Conservation (phyloP, 2,888 invertebrate genomes). For the Epistrophe grossulariae region DNA sequence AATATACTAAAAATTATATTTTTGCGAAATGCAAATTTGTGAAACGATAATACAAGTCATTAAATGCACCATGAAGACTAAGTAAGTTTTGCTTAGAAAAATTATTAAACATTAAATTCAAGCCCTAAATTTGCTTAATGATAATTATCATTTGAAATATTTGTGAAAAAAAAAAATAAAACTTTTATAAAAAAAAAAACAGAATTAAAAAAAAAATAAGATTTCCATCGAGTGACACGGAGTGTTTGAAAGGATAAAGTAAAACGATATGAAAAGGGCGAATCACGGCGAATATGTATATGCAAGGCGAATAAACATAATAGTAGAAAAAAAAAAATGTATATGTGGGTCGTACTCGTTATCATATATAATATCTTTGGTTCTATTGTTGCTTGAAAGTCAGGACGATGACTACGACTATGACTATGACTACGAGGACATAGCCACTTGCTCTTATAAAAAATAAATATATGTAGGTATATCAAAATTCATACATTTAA, state of each 20-base stretch:
- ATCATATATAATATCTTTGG: conserved; percentile 12
- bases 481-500: conserved; percentile 5
- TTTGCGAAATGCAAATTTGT: no score
- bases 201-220: background rate
- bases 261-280: background rate
- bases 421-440: background rate
- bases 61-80: no score
- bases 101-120: no score
- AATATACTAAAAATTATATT: no score
- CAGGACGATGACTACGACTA: background rate
- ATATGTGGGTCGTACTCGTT: conserved; percentile 39
- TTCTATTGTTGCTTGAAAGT: conserved; percentile 36
- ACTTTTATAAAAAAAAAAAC: background rate
- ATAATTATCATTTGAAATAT: no score
- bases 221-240: background rate
- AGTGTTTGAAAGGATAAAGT: conserved; percentile 19
- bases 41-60: no score
- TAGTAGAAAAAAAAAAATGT: conserved; percentile 17
- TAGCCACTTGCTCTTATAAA: conserved; percentile 3
- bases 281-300: conserved; percentile 22
- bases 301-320: conserved; percentile 3
- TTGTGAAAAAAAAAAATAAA: no score
- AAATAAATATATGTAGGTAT: background rate
- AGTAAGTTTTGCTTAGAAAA: no score
- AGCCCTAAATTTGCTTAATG: no score